phyloP scores from a whole-genome alignment of 2,113 vertebrate species.

The Dipodomys merriami region DNA sequence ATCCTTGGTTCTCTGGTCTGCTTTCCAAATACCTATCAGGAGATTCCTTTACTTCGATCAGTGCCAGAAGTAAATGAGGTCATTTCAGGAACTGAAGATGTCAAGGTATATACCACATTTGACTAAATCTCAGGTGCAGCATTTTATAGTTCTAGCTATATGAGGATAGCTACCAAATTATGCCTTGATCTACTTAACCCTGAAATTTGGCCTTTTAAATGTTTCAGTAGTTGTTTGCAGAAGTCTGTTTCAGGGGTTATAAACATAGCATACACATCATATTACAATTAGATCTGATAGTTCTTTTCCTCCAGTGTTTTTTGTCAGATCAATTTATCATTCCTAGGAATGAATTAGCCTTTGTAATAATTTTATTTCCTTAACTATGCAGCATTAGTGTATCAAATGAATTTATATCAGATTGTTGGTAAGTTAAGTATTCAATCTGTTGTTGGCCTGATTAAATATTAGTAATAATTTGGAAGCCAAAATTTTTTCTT shows the following conservation, averaged over 20 bases:
- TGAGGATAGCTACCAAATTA: neutral
- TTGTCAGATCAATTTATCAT: conserved; percentile 62
- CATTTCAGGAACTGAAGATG: conserved; percentile 85
- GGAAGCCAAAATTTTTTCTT: conserved; percentile 57
- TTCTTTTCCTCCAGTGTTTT: conserved; percentile 30
- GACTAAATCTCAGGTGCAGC: neutral
- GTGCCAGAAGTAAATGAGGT: conserved; percentile 86
- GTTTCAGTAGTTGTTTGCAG: conserved; percentile 36
- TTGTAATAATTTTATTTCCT: conserved; percentile 62
- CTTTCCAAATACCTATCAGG: conserved; percentile 94
- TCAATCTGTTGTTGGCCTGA: conserved; percentile 16
- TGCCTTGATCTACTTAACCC: neutral
- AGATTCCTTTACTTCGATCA: conserved; percentile 89
- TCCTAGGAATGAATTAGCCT: conserved; percentile 45
- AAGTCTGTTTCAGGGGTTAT: neutral
- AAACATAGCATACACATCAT: neutral
- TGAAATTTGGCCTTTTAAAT: conserved; percentile 33
- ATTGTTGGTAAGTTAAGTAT: conserved; percentile 49
- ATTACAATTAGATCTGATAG: conserved; percentile 15
- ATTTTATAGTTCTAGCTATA: neutral
- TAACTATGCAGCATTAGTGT: conserved; percentile 45
- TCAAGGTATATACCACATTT: conserved; percentile 89
- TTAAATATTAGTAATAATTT: conserved; percentile 64
- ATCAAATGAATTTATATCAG: conserved; percentile 60
- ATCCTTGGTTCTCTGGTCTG: conserved; percentile 97